These are phyloP conservation scores for Drosophila ohnishii DNA, from an alignment of 1,140 invertebrate species.

Conservation along the genomic window DNA sequence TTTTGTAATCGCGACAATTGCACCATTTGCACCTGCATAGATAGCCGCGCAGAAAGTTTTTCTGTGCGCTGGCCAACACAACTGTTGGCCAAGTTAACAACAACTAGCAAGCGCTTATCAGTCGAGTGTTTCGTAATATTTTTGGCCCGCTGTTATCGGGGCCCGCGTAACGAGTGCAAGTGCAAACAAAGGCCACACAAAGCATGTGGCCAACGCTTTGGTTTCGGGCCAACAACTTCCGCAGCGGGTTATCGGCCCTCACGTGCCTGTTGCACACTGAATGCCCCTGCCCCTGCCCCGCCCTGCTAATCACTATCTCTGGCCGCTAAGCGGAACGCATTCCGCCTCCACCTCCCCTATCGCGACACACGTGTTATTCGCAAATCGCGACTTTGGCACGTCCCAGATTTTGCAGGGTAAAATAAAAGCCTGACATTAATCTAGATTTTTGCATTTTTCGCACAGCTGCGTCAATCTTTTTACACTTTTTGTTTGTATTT, in stretches of 20 bases:
- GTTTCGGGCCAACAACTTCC: conserved; percentile 51
- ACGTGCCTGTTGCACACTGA: conserved; percentile 56
- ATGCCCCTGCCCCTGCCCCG: conserved; percentile 35
- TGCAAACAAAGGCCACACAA: conserved; percentile 17
- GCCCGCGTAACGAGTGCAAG: conserved; percentile 2
- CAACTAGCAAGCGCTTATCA: conserved; percentile 22
- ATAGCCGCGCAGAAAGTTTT: conserved; percentile 46
- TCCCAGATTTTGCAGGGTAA: conserved; percentile 51
- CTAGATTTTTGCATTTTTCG: conserved; percentile 71
- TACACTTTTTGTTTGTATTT: conserved; percentile 6
- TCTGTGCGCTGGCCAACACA: conserved; percentile 14
- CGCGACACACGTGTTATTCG: conserved; percentile 67
- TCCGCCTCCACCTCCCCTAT: conserved; percentile 20
- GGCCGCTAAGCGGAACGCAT: conserved; percentile 30
- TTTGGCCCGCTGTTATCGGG: conserved; percentile 36
- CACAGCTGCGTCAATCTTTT: conserved; percentile 61
- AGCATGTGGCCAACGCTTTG: neutral
- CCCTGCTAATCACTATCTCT: conserved; percentile 42
- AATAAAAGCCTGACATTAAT: conserved; percentile 66
- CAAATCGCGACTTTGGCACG: conserved; percentile 74
- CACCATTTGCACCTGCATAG: conserved; percentile 65
- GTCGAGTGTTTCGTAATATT: conserved; percentile 46
- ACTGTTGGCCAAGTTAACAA: conserved; percentile 27
- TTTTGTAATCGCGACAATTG: conserved; percentile 63
- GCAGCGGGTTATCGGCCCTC: conserved; percentile 56